Evolutionary conservation across 2,888 invertebrate genomes (phyloP).

Genomic region (Caenorhabditis sp.): DNA sequence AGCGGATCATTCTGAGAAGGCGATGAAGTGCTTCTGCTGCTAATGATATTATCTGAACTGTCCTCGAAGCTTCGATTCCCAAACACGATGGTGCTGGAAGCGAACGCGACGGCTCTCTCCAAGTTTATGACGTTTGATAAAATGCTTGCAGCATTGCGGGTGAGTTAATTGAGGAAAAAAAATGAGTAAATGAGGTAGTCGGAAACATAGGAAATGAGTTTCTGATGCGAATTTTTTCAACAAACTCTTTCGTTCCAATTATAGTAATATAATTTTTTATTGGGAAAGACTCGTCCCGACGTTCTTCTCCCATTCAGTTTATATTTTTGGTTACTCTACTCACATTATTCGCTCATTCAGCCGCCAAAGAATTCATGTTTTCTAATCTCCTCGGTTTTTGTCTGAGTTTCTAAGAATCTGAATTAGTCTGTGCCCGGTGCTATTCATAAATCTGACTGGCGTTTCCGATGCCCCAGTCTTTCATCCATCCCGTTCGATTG

Average conservation of each 20-base stretch:
- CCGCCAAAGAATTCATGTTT: too few relatives aligned
- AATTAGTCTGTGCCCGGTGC: too few relatives aligned
- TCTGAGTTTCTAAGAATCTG: too few relatives aligned
- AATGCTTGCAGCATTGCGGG: slow-evolving; percentile 54
- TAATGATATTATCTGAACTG: slow-evolving; percentile 6
- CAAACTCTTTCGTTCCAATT: slow-evolving; percentile 7
- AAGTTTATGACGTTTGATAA: slow-evolving; percentile 54
- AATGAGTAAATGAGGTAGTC: neutral
- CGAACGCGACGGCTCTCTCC: slow-evolving; percentile 21
- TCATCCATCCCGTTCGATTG: too few relatives aligned
- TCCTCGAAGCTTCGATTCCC: neutral
- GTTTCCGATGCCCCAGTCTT: too few relatives aligned
- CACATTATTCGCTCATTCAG: too few relatives aligned
- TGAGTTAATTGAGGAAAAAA: slow-evolving; percentile 22
- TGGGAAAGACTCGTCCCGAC: neutral
- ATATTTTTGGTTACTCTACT: too few relatives aligned
- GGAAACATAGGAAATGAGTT: slow-evolving; percentile 5
- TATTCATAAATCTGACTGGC: too few relatives aligned
- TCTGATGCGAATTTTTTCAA: neutral
- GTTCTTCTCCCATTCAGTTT: slow-evolving; percentile 2
- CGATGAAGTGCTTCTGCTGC: slow-evolving; percentile 36
- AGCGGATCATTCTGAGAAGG: slow-evolving; percentile 13
- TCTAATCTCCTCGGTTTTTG: too few relatives aligned
- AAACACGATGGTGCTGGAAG: slow-evolving; percentile 34
- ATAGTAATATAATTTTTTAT: neutral